Conservation (phyloP, 2,113 vertebrate species). For the Megaleporinus macrocephalus region DNA sequence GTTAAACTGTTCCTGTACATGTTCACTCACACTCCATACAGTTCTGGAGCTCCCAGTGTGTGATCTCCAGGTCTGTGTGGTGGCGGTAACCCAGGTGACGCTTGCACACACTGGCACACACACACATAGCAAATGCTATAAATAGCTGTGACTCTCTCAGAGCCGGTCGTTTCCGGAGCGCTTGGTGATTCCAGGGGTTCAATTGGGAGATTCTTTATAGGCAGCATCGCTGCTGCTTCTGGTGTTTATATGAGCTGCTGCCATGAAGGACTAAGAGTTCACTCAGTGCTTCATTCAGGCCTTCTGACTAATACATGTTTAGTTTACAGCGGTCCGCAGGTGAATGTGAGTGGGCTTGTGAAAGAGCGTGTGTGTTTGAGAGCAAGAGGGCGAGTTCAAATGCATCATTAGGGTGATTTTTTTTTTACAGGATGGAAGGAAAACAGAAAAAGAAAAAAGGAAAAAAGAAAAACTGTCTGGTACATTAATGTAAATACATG, state of each 20-base stretch:
- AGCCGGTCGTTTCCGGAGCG: constrained; percentile 70
- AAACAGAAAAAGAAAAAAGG: background rate
- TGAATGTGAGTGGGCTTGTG: background rate
- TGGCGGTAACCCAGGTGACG: constrained; percentile 80
- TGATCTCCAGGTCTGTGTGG: constrained; percentile 68
- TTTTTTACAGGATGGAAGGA: background rate
- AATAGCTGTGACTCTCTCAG: constrained; percentile 75
- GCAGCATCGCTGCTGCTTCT: background rate
- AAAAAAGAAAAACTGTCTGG: too few species aligned
- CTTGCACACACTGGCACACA: constrained; percentile 40
- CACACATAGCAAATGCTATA: constrained; percentile 64
- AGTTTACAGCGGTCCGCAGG: background rate
- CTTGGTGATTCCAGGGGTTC: constrained; percentile 71
- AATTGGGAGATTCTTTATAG: constrained; percentile 59
- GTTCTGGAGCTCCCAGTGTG: constrained; percentile 48
- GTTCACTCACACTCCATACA: background rate
- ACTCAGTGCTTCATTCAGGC: background rate
- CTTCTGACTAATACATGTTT: background rate
- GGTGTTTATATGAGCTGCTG: background rate
- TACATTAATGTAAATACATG: too few species aligned
- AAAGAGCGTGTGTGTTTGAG: background rate
- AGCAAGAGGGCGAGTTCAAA: background rate
- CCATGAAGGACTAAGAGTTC: background rate
- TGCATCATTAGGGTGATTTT: background rate
- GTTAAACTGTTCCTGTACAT: background rate